Conservation (phyloP, 2,888 invertebrate species). For the Panopea generosa region DNA sequence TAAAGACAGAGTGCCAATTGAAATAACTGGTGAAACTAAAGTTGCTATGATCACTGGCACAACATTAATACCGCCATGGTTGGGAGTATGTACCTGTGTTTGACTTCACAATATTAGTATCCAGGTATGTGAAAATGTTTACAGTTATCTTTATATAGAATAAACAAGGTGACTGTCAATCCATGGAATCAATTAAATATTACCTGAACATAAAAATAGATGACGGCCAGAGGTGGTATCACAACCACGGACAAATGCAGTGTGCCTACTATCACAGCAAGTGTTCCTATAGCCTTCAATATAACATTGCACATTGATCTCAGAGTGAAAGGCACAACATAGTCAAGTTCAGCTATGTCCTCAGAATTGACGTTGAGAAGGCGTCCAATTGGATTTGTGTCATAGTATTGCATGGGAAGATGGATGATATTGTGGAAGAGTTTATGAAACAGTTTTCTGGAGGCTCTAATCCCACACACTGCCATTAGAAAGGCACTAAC, state of each 20-base stretch:
- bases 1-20: too few species aligned
- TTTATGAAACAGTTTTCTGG: conserved; percentile 79
- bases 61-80: too few species aligned
- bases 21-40: too few species aligned
- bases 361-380: conserved; percentile 84
- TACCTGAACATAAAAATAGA: conserved; percentile 81
- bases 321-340: conserved; percentile 80
- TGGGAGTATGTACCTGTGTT: too few species aligned
- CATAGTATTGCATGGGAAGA: conserved; percentile 76
- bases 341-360: conserved; percentile 79
- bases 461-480: conserved; percentile 84
- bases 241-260: conserved; percentile 70
- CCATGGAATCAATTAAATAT: background rate
- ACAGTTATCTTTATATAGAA: too few species aligned
- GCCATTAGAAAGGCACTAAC: conserved; percentile 79
- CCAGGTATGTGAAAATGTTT: too few species aligned
- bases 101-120: too few species aligned
- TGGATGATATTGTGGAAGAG: conserved; percentile 81
- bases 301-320: conserved; percentile 80
- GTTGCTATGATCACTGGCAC: too few species aligned
- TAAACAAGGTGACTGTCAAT: too few species aligned
- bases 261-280: conserved; percentile 71
- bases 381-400: conserved; percentile 85
- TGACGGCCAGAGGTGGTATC: conserved; percentile 70
- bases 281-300: conserved; percentile 60